A percentile compares a stretch with the other conserved stretches of the same genome.
Conservation (phyloP, 1,140 invertebrate genomes). For the Oryzaephilus surinamensis region DNA sequence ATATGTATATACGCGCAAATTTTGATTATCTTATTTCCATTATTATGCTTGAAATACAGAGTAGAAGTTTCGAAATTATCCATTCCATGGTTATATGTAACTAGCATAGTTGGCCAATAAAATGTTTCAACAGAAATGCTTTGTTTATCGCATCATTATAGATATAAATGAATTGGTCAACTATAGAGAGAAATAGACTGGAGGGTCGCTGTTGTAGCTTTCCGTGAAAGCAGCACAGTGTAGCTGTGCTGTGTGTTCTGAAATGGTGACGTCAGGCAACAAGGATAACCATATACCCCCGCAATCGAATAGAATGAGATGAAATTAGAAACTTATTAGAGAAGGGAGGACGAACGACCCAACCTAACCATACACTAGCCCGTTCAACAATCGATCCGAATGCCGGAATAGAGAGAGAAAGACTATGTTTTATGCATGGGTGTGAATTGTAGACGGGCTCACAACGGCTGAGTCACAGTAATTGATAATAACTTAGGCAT, state of each 20-base stretch:
- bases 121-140: constrained; percentile 21
- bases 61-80: constrained; percentile 41
- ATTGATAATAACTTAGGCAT: constrained; percentile 40
- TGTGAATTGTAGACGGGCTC: constrained; percentile 32
- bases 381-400: constrained; percentile 33
- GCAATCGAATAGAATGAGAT: constrained; percentile 23
- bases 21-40: constrained; percentile 40
- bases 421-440: constrained; percentile 35
- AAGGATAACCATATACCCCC: no score
- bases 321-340: constrained; percentile 31
- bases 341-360: constrained; percentile 33
- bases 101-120: constrained; percentile 29
- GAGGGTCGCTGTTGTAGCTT: constrained; percentile 36
- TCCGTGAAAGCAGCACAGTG: constrained; percentile 38
- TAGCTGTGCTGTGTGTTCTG: constrained; percentile 31
- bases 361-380: constrained; percentile 35
- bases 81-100: constrained; percentile 40
- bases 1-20: constrained; percentile 32
- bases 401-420: constrained; percentile 38
- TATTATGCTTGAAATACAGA: constrained; percentile 39
- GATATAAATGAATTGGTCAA: constrained; percentile 20
- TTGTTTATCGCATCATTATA: constrained; percentile 27
- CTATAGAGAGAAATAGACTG: constrained; percentile 36
- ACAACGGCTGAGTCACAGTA: constrained; percentile 38
- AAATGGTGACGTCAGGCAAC: constrained; percentile 37